phyloP scores from a whole-genome alignment of 2,888 invertebrate genomes.

The Ophraella communa region DNA sequence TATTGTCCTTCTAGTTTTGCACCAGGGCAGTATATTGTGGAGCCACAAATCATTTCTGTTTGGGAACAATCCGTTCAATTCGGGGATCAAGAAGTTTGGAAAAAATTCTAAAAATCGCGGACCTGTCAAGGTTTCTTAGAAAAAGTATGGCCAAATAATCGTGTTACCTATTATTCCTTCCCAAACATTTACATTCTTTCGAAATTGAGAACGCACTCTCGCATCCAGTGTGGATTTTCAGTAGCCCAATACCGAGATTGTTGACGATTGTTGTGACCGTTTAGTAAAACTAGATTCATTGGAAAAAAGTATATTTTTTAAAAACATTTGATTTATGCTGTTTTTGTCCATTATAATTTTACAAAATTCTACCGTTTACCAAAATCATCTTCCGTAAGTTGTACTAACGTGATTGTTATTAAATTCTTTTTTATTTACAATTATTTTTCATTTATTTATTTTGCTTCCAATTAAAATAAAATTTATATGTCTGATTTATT shows the following conservation, averaged over 20 bases:
- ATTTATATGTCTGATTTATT: too few species aligned
- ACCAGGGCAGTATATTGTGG: conserved; percentile 29
- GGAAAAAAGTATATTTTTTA: conserved; percentile 19
- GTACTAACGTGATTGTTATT: too few species aligned
- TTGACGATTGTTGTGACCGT: conserved; percentile 19
- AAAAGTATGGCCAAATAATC: conserved; percentile 22
- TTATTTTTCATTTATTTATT: too few species aligned
- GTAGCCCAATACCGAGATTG: conserved; percentile 17
- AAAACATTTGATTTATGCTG: conserved; percentile 22
- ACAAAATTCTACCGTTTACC: too few species aligned
- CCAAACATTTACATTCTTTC: conserved; percentile 17
- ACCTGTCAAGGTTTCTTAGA: conserved; percentile 21
- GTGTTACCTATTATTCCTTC: conserved; percentile 18
- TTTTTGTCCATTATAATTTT: conserved; percentile 23
- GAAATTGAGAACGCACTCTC: conserved; percentile 19
- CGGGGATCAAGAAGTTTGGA: conserved; percentile 12
- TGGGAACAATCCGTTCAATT: conserved; percentile 21
- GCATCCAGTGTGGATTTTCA: conserved; percentile 22
- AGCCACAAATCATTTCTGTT: conserved; percentile 29
- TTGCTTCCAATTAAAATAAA: too few species aligned
- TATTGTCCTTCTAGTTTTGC: neutral
- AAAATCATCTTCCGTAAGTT: neutral
- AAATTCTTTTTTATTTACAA: too few species aligned
- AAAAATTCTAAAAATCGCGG: conserved; percentile 17
- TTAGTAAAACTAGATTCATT: conserved; percentile 24